phyloP scores from a whole-genome alignment of 2,113 vertebrate species.

The Carassius gibelio region DNA sequence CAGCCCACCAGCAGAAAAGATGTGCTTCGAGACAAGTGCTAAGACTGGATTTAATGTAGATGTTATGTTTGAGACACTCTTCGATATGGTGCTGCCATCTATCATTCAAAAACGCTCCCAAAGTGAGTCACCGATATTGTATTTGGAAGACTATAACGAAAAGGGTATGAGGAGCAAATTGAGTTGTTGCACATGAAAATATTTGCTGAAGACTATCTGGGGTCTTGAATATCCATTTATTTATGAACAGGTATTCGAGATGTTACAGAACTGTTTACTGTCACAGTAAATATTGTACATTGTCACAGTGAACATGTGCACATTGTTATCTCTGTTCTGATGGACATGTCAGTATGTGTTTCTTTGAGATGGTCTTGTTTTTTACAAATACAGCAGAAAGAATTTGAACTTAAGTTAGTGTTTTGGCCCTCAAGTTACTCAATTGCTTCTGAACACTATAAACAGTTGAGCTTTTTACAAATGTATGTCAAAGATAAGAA shows the following conservation, averaged over 20 bases:
- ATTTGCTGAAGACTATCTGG: neutral
- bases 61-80: conserved; percentile 87
- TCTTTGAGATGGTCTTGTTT: neutral
- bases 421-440: neutral
- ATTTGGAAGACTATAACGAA: conserved; percentile 74
- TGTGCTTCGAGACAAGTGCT: conserved; percentile 97
- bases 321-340: neutral
- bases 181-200: conserved; percentile 41
- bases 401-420: neutral
- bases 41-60: conserved; percentile 94
- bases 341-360: neutral
- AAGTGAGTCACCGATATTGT: conserved; percentile 77
- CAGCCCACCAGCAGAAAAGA: conserved; percentile 82
- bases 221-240: neutral
- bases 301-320: neutral
- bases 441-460: neutral
- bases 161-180: conserved; percentile 19
- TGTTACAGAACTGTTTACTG: neutral
- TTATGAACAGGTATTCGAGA: neutral
- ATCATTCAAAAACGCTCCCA: conserved; percentile 82
- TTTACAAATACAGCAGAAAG: neutral
- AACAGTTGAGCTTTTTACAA: neutral
- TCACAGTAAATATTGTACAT: neutral
- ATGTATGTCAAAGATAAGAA: neutral
- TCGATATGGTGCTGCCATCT: conserved; percentile 86